phyloP scores from a whole-genome alignment of 2,797 vertebrate genomes.

The Myotis vivesi region DNA sequence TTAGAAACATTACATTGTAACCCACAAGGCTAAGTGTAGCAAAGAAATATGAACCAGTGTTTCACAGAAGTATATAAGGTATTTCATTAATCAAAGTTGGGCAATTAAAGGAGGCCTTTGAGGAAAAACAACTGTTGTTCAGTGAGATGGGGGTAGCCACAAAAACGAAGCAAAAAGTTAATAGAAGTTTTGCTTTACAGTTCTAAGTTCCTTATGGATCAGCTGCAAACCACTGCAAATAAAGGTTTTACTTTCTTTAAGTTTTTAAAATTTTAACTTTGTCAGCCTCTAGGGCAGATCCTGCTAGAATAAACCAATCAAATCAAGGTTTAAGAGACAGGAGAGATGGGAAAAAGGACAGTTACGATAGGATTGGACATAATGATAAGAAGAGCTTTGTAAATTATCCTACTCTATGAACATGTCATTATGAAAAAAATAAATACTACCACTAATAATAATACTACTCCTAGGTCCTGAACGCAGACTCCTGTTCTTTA shows the following conservation, averaged over 20 bases:
- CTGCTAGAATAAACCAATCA: conserved; percentile 39
- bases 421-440: conserved; percentile 12
- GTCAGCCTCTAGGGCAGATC: not conserved
- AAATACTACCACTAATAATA: not conserved
- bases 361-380: not conserved
- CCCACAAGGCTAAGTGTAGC: not conserved
- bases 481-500: conserved; percentile 23
- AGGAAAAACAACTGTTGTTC: not conserved
- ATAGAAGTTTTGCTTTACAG: not conserved
- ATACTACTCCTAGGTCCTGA: not conserved
- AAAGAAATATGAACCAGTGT: not conserved
- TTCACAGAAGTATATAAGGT: not conserved
- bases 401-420: not conserved
- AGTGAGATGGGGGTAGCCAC: not conserved
- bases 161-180: conserved; percentile 42
- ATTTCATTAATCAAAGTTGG: not conserved
- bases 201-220: conserved; percentile 3
- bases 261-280: conserved; percentile 58
- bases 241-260: conserved; percentile 40
- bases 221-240: not conserved
- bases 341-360: not conserved
- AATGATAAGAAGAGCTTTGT: not conserved
- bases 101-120: not conserved
- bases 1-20: not conserved
- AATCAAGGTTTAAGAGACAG: not conserved